Evolutionary conservation across 2,888 invertebrate genomes (phyloP).

Genomic region (Sarcophaga variegata): DNA sequence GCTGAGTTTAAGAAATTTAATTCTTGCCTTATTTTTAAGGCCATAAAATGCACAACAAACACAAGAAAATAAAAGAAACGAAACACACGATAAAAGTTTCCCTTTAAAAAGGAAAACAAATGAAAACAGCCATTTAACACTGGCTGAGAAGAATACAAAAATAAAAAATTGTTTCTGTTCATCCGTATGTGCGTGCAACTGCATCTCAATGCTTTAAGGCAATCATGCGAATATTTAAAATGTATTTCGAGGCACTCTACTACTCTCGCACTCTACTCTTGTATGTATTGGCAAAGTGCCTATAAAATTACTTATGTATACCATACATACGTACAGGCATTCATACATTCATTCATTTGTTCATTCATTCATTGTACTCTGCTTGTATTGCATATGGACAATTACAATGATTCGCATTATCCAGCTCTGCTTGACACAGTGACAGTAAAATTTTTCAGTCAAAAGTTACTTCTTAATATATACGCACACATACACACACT

Average conservation of each 20-base stretch:
- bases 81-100: conserved; percentile 36
- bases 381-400: neutral
- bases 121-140: conserved; percentile 52
- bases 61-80: neutral
- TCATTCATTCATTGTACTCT: neutral
- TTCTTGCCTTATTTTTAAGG: conserved; percentile 38
- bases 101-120: conserved; percentile 25
- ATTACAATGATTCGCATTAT: neutral
- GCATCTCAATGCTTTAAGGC: neutral
- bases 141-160: neutral
- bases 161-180: neutral
- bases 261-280: conserved; percentile 2
- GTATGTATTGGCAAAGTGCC: conserved; percentile 63
- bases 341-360: neutral
- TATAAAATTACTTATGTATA: conserved; percentile 36
- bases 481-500: neutral
- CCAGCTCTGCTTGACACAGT: neutral
- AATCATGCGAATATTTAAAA: neutral
- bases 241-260: neutral
- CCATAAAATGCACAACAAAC: conserved; percentile 53
- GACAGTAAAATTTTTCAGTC: conserved; percentile 33
- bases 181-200: neutral
- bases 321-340: neutral
- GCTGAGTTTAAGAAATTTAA: conserved; percentile 41
- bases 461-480: conserved; percentile 54